Percentiles rank a stretch among this genome's conserved stretches.
Conservation (phyloP, 2,797 vertebrate genomes). For the Cynodonichthys magdalenae region DNA sequence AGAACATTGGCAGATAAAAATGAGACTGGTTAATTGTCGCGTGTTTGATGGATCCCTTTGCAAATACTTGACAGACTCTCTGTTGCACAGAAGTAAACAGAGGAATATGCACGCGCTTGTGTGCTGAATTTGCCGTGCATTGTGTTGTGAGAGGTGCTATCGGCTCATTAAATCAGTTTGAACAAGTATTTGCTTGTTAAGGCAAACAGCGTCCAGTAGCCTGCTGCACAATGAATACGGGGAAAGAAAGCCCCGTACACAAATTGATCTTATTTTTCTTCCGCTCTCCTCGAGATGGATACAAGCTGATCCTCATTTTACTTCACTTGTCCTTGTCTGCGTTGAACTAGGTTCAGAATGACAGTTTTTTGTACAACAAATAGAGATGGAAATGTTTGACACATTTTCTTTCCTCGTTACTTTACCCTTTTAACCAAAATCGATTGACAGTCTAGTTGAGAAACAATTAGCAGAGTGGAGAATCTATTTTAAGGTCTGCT, state of each 20-base stretch:
- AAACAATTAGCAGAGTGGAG: constrained; percentile 36
- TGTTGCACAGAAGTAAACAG: constrained; percentile 44
- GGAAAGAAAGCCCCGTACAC: constrained; percentile 26
- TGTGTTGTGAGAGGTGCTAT: constrained; percentile 34
- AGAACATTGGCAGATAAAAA: constrained; percentile 28
- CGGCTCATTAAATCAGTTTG: constrained; percentile 52
- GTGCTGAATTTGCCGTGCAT: constrained; percentile 16
- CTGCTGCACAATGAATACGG: constrained; percentile 23
- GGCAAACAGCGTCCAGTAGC: constrained; percentile 36
- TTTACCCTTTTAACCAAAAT: constrained; percentile 15
- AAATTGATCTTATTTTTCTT: constrained; percentile 35
- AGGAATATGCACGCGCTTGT: constrained; percentile 13
- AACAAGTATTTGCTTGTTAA: constrained; percentile 67
- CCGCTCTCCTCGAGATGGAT: constrained; percentile 9
- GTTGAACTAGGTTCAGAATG: constrained; percentile 18
- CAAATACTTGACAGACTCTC: constrained; percentile 43
- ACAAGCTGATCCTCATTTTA: constrained; percentile 11
- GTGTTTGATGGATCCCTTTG: constrained; percentile 48
- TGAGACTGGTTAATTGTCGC: constrained; percentile 38
- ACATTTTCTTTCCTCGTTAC: constrained; percentile 13
- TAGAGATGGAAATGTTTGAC: constrained; percentile 12
- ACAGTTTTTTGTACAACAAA: neutral
- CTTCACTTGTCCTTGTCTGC: neutral
- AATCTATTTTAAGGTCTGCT: constrained; percentile 23
- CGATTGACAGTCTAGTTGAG: constrained; percentile 22